Base-by-base conservation (phyloP, 1,140 invertebrate species). In the Caenorhabditis remanei region DNA sequence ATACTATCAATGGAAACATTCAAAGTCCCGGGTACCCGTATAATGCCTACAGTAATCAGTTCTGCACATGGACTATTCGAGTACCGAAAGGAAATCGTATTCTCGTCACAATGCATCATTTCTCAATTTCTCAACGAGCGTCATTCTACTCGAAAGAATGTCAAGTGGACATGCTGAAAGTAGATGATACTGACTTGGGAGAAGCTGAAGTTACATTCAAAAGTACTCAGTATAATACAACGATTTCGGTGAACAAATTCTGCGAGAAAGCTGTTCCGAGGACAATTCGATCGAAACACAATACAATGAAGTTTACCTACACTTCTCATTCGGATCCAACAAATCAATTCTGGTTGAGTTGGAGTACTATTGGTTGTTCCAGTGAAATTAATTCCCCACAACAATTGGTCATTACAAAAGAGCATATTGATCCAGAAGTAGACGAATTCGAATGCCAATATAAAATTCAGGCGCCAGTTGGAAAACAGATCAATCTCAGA, bases 271-370 rank as follows among this genome's bases (percentile, higher is more conserved):
- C 87, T 24, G 79, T 90, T 63, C 85, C 50, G 7, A 87, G 85
- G 61, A 63, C 89, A 2, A 53, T 90, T 32, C 50, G 55, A 40
- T 79, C 91, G 4, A 87, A 71, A 40, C 63, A 58, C 41, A 90
- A 91, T 48, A 56, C 61, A 24, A 48, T 91, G 5, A 55, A 87
- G 21, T 24, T 91, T 14, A 75, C 85, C 13, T 92, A 91, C 71
- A n/a, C 71, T 19, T 88, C 87, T 11, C 65, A 50, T 7, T 61
- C 84, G 21, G 83, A 90, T 56, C 83, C 89, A 13, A 90, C 91
- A n/a, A 92, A 92, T 83, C 85, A 92, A 56, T 92, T 92, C 87
- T 92, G 91, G 91, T 55, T 92, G 13, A 89, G 86, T 32, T 92
- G 92, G 90, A 83, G 87, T 21, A 92, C 90, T 41, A 48, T 90